phyloP scores from a whole-genome alignment of 2,888 invertebrate species.

The Leptopilina drosophilae region DNA sequence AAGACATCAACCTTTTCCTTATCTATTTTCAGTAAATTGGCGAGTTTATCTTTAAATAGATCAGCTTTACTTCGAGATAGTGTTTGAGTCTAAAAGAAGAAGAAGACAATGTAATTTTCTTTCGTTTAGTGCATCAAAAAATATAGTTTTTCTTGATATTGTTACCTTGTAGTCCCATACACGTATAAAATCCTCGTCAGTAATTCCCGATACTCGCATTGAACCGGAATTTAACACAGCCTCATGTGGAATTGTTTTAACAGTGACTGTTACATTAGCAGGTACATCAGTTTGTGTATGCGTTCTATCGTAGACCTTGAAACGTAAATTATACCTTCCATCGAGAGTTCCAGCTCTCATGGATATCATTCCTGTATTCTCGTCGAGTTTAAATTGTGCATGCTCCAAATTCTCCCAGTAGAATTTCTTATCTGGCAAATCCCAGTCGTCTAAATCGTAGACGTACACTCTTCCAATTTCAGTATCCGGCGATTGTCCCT shows the following conservation, averaged over 20 bases:
- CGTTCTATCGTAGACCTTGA: constrained; percentile 94
- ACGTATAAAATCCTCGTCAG: constrained; percentile 97
- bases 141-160: neutral
- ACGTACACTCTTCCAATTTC: constrained; percentile 97
- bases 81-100: constrained; percentile 82
- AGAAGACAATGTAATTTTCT: neutral
- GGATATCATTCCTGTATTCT: constrained; percentile 95
- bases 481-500: constrained; percentile 92
- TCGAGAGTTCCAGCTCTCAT: constrained; percentile 96
- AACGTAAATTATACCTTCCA: constrained; percentile 88
- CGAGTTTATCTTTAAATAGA: constrained; percentile 91
- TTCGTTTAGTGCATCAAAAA: neutral
- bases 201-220: constrained; percentile 93
- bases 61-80: constrained; percentile 92
- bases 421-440: constrained; percentile 97
- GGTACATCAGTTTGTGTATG: constrained; percentile 96
- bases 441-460: constrained; percentile 99
- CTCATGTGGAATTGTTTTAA: constrained; percentile 96
- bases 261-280: constrained; percentile 96
- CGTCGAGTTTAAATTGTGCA: constrained; percentile 91
- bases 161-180: constrained; percentile 91
- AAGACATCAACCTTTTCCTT: constrained; percentile 96
- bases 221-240: constrained; percentile 97
- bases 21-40: constrained; percentile 90
- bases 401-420: constrained; percentile 94